phyloP scores from a whole-genome alignment of 2,113 vertebrate genomes.

The Tichodroma muraria region DNA sequence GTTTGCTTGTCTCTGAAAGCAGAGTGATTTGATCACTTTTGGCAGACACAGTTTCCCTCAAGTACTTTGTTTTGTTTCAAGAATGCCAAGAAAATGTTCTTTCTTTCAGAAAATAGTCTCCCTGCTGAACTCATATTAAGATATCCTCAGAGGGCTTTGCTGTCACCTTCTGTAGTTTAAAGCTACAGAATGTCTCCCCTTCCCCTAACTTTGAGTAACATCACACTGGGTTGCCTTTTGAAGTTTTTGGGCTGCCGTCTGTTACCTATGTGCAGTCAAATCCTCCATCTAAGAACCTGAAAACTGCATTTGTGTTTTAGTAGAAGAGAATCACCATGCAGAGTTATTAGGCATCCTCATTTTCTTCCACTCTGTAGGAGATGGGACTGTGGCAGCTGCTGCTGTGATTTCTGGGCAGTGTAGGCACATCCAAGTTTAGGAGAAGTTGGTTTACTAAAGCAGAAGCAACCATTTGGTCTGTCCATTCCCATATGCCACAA shows the following conservation, averaged over 20 bases:
- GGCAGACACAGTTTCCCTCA: neutral
- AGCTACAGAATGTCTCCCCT: neutral
- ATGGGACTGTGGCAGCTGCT: neutral
- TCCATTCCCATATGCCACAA: neutral
- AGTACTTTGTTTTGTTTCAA: slow-evolving; percentile 15
- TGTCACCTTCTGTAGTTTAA: slow-evolving; percentile 39
- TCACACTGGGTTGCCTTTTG: neutral
- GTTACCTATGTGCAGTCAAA: neutral
- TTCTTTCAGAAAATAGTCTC: slow-evolving; percentile 12
- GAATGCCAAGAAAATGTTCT: slow-evolving; percentile 47
- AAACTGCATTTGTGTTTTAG: neutral
- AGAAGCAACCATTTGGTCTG: neutral
- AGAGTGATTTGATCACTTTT: slow-evolving; percentile 35
- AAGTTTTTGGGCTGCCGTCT: neutral
- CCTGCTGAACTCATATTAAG: neutral
- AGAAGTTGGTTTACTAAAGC: neutral
- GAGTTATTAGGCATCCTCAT: neutral
- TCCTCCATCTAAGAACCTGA: neutral
- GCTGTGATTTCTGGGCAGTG: neutral
- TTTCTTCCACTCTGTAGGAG: neutral
- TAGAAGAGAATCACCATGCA: neutral
- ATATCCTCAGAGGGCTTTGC: slow-evolving; percentile 9
- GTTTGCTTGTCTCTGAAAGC: neutral
- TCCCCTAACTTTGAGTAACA: neutral
- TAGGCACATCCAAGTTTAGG: neutral